A percentile compares a stretch with the other conserved stretches of the same genome.
These are phyloP conservation scores for Ptilonorhynchus violaceus DNA, from an alignment of 2,113 vertebrate species.

Conservation along the genomic window DNA sequence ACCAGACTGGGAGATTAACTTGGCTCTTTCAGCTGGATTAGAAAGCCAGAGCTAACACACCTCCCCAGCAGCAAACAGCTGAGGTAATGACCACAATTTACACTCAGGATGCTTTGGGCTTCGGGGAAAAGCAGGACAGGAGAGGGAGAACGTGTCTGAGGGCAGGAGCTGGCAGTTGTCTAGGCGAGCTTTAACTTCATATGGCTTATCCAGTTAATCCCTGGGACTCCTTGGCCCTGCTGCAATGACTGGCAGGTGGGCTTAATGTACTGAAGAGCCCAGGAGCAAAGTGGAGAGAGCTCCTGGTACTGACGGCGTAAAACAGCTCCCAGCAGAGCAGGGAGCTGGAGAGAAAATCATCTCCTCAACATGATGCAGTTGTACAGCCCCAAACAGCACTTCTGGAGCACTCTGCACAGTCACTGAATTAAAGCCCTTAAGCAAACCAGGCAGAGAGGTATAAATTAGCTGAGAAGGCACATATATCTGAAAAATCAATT, in stretches of 20 bases:
- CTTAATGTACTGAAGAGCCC: neutral
- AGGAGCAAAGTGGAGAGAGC: neutral
- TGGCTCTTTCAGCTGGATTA: neutral
- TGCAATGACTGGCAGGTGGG: neutral
- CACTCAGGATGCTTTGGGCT: neutral
- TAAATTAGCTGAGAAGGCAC: constrained; percentile 24
- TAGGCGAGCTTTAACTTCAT: neutral
- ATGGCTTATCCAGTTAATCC: neutral
- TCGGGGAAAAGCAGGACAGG: neutral
- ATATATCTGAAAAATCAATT: constrained; percentile 30
- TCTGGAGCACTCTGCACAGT: neutral
- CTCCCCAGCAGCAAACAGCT: neutral
- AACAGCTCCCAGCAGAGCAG: constrained; percentile 13
- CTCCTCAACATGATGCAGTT: neutral
- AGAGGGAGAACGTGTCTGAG: neutral
- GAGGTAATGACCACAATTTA: neutral
- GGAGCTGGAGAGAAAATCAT: neutral
- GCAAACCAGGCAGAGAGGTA: constrained; percentile 28
- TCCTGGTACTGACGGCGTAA: neutral
- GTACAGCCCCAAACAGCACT: neutral
- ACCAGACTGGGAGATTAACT: neutral
- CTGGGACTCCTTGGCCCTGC: neutral
- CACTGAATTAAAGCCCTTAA: constrained; percentile 20
- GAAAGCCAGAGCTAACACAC: neutral
- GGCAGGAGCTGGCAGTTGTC: neutral